Conservation (phyloP, 2,888 invertebrate genomes). For the Stenchaetothrips biformis region DNA sequence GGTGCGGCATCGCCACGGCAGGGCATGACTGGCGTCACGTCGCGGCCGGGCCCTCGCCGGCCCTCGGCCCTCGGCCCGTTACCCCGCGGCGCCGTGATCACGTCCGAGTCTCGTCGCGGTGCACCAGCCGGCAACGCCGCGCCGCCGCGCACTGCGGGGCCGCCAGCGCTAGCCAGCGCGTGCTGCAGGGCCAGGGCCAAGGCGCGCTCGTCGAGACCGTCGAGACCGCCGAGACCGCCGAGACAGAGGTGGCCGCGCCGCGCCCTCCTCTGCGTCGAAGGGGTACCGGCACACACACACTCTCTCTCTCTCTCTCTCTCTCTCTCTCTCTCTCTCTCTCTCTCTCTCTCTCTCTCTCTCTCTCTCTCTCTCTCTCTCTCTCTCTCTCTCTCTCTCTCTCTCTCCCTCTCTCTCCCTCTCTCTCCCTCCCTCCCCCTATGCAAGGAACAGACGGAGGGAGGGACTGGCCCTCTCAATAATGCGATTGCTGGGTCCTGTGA, state of each 20-base stretch:
- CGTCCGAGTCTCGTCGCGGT: background rate
- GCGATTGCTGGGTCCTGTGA: background rate
- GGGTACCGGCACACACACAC: too few species aligned
- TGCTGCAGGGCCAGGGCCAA: background rate
- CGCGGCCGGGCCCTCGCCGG: too few species aligned
- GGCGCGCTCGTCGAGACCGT: background rate
- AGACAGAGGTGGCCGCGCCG: too few species aligned
- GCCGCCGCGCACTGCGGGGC: background rate
- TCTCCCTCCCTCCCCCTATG: background rate
- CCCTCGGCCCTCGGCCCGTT: too few species aligned
- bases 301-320: too few species aligned
- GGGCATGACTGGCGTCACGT: too few species aligned
- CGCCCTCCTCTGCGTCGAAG: too few species aligned
- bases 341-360: too few species aligned
- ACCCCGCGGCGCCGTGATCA: background rate
- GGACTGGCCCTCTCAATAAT: background rate
- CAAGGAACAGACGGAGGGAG: background rate
- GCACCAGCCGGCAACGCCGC: conserved; percentile 2
- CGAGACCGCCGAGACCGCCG: too few species aligned
- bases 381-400: background rate
- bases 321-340: too few species aligned
- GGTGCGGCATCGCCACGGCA: too few species aligned
- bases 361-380: too few species aligned
- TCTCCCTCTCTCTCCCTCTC: background rate
- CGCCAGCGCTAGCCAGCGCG: background rate